phyloP scores from a whole-genome alignment of 2,113 vertebrate species.

The Periophthalmodon schlosseri region DNA sequence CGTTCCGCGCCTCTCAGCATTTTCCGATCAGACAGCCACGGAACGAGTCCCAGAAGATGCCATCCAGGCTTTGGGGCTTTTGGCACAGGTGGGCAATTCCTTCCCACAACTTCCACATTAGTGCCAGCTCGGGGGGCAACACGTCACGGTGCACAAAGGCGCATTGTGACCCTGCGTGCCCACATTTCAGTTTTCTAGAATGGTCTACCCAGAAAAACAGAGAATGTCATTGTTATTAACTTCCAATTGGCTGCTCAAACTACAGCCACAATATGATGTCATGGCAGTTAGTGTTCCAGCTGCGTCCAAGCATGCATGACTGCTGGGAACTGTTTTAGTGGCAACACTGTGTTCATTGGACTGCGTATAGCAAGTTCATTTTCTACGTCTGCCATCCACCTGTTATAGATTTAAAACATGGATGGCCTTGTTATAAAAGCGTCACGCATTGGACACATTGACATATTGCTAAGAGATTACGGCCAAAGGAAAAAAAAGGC shows the following conservation, averaged over 20 bases:
- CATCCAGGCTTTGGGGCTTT: conserved; percentile 39
- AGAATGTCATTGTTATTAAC: conserved; percentile 65
- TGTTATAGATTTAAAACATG: background rate
- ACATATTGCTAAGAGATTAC: background rate
- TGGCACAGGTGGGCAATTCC: conserved; percentile 23
- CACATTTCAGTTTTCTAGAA: conserved; percentile 59
- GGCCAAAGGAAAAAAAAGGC: background rate
- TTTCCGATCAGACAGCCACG: conserved; percentile 33
- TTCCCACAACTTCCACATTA: conserved; percentile 37
- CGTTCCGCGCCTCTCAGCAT: conserved; percentile 20
- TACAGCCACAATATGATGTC: conserved; percentile 50
- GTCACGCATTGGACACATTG: background rate
- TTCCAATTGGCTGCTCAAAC: conserved; percentile 43
- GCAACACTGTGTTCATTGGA: background rate
- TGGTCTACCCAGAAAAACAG: conserved; percentile 57
- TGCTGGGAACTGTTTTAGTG: conserved; percentile 21
- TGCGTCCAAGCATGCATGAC: conserved; percentile 44
- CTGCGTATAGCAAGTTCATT: background rate
- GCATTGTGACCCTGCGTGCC: conserved; percentile 61
- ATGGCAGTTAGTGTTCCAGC: conserved; percentile 58
- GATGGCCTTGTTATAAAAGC: background rate
- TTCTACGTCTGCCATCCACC: conserved; percentile 1
- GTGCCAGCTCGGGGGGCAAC: conserved; percentile 53
- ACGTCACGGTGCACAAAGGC: conserved; percentile 64
- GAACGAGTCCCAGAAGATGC: conserved; percentile 25